phyloP scores from a whole-genome alignment of 2,797 vertebrate genomes.

The Parambassis ranga region DNA sequence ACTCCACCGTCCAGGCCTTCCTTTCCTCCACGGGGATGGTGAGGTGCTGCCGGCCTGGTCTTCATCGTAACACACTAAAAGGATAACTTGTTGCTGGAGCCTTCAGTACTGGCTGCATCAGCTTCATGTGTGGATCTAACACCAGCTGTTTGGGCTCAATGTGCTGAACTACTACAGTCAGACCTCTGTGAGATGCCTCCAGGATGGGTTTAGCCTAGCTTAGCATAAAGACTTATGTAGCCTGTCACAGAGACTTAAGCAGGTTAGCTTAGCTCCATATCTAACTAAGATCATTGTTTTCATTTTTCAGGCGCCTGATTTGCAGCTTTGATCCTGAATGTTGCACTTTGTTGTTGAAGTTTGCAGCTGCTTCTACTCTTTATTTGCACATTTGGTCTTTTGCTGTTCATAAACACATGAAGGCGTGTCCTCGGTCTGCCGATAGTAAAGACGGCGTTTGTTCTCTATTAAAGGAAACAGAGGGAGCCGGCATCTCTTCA shows the following conservation, averaged over 20 bases:
- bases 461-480: conserved; percentile 54
- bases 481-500: conserved; percentile 1
- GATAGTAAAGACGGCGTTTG: background rate
- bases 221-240: background rate
- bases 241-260: no score
- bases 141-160: background rate
- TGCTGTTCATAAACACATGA: no score
- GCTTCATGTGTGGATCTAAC: conserved; percentile 34
- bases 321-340: no score
- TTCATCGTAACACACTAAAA: conserved; percentile 15
- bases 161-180: background rate
- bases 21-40: conserved; percentile 83
- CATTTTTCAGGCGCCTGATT: no score
- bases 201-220: background rate
- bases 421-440: no score
- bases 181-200: background rate
- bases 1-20: conserved; percentile 83
- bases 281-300: no score
- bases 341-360: no score
- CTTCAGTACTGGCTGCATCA: conserved; percentile 16
- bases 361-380: background rate
- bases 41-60: conserved; percentile 19
- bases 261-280: no score
- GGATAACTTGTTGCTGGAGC: conserved; percentile 9
- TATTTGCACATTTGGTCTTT: background rate